Evolutionary conservation across 2,113 vertebrate genomes (phyloP), one percentile per base, ranked within the genome.

Genomic region (Gadus chalcogrammus): DNA sequence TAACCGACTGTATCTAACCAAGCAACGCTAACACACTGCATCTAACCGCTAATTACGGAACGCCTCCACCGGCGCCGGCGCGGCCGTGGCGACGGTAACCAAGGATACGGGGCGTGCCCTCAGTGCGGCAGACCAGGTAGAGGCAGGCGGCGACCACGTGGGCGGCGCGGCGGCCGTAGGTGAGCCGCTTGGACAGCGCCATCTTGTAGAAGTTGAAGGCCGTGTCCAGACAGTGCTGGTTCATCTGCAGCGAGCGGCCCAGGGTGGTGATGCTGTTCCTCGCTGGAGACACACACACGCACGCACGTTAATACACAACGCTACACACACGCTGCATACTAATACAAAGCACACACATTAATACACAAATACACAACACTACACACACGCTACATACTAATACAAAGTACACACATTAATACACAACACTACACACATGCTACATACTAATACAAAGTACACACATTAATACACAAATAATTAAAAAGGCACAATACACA

Each of bases 191-290:
- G 84, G 82, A 89, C 64, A 98, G 94, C 0, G 97, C 97, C 96
- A 99, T 99, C 92, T 96, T 96, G 92, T 97, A 99, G 90, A 99
- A 99, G 88, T 98, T 99, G 84, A 95, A 95, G 69, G 97, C 97
- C 0, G 95, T 99, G 87, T 99, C 94, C 84, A 99, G 85, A 71
- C 97, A 98, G 70, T 98, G 97, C 13, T 96, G 90, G 87, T 94
- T 98, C 85, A 99, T 93, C 84, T 99, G 96, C 74, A 99, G 92
- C 89, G 98, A 97, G 82, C 92, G 95, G 31, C 97, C 97, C 88
- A 99, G 85, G 42, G 94, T 92, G 79, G 92, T 93, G 83, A 99
- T 97, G 80, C 94, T 93, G 13, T 93, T 91, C 66, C 92, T 90
- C 48, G 92, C 97, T 96, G 87, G 63, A 77, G 70, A 79, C 60